phyloP scores from a whole-genome alignment of 2,888 invertebrate species.

The Eretmocerus hayati region DNA sequence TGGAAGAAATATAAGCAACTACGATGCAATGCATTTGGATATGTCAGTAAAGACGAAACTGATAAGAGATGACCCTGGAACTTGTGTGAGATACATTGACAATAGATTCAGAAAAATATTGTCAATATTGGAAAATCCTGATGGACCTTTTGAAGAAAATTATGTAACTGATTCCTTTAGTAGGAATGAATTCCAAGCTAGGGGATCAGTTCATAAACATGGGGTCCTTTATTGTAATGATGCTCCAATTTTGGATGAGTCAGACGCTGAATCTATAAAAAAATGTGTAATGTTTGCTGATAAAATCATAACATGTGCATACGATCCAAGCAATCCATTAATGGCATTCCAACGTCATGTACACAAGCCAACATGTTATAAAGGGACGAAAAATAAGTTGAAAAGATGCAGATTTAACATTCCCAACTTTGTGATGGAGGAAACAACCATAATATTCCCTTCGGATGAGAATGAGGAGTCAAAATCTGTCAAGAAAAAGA shows the following conservation, averaged over 20 bases:
- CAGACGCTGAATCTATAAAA: slow-evolving; percentile 7
- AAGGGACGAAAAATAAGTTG: slow-evolving; percentile 9
- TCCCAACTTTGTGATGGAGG: slow-evolving; percentile 9
- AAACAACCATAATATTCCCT: slow-evolving; percentile 10
- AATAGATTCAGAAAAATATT: slow-evolving; percentile 7
- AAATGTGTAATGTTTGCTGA: slow-evolving; percentile 13
- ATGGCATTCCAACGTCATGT: slow-evolving; percentile 7
- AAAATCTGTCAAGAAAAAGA: background rate
- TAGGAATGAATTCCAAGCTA: slow-evolving; percentile 22
- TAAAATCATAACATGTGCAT: slow-evolving; percentile 12
- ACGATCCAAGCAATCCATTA: slow-evolving; percentile 1
- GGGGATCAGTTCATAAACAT: slow-evolving; percentile 22
- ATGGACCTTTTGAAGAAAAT: slow-evolving; percentile 7
- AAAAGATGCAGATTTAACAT: slow-evolving; percentile 9
- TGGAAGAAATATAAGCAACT: no score
- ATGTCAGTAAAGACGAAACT: no score
- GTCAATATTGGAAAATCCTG: slow-evolving; percentile 3
- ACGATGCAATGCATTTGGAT: no score
- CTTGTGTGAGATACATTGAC: slow-evolving; percentile 1
- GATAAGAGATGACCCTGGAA: no score
- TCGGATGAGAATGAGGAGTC: background rate
- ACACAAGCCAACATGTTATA: slow-evolving; percentile 13
- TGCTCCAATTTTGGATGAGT: slow-evolving; percentile 15
- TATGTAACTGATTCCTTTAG: slow-evolving; percentile 15
- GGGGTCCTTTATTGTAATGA: slow-evolving; percentile 19